These are phyloP conservation scores for Teleiodes luculella DNA, from an alignment of 2,888 invertebrate species.

Conservation along the genomic window DNA sequence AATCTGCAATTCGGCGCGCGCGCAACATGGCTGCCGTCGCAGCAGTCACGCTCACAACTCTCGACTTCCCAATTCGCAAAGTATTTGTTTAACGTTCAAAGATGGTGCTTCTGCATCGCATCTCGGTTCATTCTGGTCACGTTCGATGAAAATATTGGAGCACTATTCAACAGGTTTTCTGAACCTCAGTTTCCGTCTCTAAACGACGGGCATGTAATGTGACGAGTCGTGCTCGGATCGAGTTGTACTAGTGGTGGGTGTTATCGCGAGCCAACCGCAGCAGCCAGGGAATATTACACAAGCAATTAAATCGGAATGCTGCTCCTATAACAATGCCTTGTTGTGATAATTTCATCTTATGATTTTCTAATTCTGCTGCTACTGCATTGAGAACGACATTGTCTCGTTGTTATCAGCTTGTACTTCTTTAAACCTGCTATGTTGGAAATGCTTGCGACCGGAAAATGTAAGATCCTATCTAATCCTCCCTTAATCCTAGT, in stretches of 20 bases:
- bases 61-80: neutral
- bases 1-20: conserved; percentile 72
- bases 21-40: conserved; percentile 62
- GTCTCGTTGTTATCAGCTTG: no score
- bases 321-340: neutral
- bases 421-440: no score
- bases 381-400: no score
- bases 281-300: conserved; percentile 38
- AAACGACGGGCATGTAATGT: neutral
- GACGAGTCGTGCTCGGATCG: conserved; percentile 1
- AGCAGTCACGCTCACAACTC: conserved; percentile 24
- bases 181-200: neutral
- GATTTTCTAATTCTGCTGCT: neutral
- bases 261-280: conserved; percentile 19
- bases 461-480: no score
- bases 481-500: no score
- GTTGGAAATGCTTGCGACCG: no score
- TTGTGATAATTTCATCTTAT: neutral
- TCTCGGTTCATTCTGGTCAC: neutral
- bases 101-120: neutral
- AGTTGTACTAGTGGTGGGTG: neutral
- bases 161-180: conserved; percentile 1
- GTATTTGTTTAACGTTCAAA: neutral
- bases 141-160: neutral
- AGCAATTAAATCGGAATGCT: conserved; percentile 46